Base-by-base conservation (phyloP, 2,888 invertebrate species). In the Odiellus spinosus region DNA sequence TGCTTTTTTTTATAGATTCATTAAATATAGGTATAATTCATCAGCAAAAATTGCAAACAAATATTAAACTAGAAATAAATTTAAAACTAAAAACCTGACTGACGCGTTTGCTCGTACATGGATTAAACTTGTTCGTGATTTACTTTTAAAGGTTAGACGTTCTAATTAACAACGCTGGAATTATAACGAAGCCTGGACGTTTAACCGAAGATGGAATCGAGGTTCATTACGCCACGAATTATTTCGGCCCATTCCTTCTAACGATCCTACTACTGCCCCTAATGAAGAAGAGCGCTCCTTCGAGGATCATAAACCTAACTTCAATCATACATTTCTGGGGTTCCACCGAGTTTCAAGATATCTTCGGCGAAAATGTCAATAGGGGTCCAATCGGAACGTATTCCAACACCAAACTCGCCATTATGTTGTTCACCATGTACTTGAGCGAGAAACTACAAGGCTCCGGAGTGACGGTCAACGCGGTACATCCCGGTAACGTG, bases 241-340 rank as follows among this genome's bases (percentile, higher is more conserved):
- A 91, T 59, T 86, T 85, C 64, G 93, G 93, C 0, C 90, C 88
- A 6, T 95, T 93, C 63, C 70, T 95, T 40, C 71, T 96, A 11
- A 93, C 91, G 0, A 88, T 88, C 67, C 75, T 95, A 11, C 70
- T 95, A 5, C 46, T 68, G 40, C 66, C 53, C 35, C 33, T 54
- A 15, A 33, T 58, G 40, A 51, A 53, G 34, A 18, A 41, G 47
- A 42, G 41, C 11, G 41, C 46, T 2, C 52, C 56, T 10, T 41
- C 53, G 6, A 50, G 61, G 4, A 52, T 61, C 18, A 47, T 61
- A 14, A 53, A 54, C 10, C 56, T 60, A 20, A 55, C 60, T 1
- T 61, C 60, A 5, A 43, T 53, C 12, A 55, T 54, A 3, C 59
- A 61, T 50, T 46, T 41, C 15, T 54, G 52, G 45, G 56, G 56